Evolutionary conservation across 2,113 vertebrate species (phyloP).

Genomic region (Brachypodius melanocephalos): DNA sequence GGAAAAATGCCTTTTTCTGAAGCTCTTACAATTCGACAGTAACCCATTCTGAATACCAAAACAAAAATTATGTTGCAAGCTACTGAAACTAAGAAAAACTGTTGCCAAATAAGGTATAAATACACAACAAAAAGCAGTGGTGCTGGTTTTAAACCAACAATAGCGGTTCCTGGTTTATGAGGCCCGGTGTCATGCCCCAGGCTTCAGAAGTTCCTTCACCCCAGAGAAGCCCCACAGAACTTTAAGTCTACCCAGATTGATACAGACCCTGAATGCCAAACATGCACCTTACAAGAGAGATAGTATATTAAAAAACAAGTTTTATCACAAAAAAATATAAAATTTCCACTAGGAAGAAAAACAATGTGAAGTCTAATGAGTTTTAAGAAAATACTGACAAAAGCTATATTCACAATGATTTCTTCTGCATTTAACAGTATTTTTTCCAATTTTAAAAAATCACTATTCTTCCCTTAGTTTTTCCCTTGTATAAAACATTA

Average conservation of each 20-base stretch:
- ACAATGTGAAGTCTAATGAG: not conserved
- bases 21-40: fast-evolving
- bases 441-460: too few relatives aligned
- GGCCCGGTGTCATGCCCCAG: not conserved
- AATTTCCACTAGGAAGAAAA: not conserved
- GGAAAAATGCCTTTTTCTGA: not conserved
- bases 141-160: not conserved
- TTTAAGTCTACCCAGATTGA: fast-evolving
- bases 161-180: not conserved
- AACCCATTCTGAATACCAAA: not conserved
- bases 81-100: not conserved
- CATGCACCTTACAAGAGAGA: not conserved
- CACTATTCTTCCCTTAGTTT: not conserved
- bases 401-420: not conserved
- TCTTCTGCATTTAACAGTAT: not conserved
- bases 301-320: fast-evolving
- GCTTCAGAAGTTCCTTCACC: not conserved
- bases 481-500: not conserved
- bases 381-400: not conserved
- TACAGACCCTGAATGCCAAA: not conserved
- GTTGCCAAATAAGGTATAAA: not conserved
- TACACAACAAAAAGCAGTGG: fast-evolving
- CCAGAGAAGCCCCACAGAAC: not conserved
- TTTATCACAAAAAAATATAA: not conserved
- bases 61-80: not conserved